Evolutionary conservation across 23 tunicate species (phyloP), one percentile per base, ranked within the genome.

Genomic region (Styela plicata): DNA sequence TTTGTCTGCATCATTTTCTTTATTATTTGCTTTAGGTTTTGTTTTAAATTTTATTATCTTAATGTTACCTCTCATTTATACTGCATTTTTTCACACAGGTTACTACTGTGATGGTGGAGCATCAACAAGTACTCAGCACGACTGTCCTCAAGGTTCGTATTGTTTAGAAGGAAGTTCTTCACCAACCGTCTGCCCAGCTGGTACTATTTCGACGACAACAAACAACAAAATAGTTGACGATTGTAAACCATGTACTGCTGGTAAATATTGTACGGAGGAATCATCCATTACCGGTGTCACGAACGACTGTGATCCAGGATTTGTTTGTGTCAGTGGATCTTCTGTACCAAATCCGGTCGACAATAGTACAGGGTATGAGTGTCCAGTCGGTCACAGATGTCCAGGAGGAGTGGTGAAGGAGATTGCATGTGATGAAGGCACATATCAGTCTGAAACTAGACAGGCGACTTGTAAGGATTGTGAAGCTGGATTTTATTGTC

Each of bases 291-390:
- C 34, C 10, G 85, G 84, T 10, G 85, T 69, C 3, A 22, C 65
- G 52, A 29, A 26, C 0, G 64, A 80, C 36, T 93, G 98, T 63
- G 71, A 33, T 19, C 82, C 74, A 2, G 98, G 98, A 0, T 93
- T 70, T 63, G 81, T 93, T 26, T 93, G 98, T 61, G 79, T 85
- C 36, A 89, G 93, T 33, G 98, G 98, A 0, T 84, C 98, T 19
- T 79, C 88, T 64, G 71, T 77, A 31, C 85, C 98, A 10, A 82
- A 77, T 10, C 98, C 98, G 0, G 81, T 44, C 24, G 82, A 81
- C 52, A 36, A 31, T 3, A 36, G 19, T 32, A 93, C 75, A 80
- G 98, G 98, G 10, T 93, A 88, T 64, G 65, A 52, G 19, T 94
- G 98, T 62, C 98, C 98, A 7, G 80, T 69, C 18, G 98, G 98